These are phyloP conservation scores for Leptestheria dahalacensis DNA, from an alignment of 1,140 invertebrate genomes.

Conservation along the genomic window DNA sequence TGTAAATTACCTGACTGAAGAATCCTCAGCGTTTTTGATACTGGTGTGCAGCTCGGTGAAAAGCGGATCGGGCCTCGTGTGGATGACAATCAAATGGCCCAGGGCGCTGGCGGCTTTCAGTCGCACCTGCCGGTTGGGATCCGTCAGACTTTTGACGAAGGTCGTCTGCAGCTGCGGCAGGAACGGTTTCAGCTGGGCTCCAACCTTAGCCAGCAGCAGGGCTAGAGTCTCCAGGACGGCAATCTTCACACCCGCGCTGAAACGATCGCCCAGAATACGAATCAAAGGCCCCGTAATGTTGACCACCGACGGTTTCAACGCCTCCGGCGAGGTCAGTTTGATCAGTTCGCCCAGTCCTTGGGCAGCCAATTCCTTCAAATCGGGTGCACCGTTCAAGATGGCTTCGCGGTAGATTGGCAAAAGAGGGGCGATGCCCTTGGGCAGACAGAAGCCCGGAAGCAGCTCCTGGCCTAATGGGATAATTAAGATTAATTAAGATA, in stretches of 20 bases:
- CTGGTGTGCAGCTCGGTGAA: slow-evolving; percentile 79
- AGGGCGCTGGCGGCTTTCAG: slow-evolving; percentile 77
- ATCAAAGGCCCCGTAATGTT: slow-evolving; percentile 95
- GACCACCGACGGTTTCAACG: slow-evolving; percentile 85
- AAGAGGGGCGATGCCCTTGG: slow-evolving; percentile 87
- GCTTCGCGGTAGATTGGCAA: slow-evolving; percentile 90
- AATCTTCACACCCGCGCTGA: slow-evolving; percentile 82
- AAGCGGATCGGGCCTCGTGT: slow-evolving; percentile 69
- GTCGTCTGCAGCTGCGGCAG: slow-evolving; percentile 95
- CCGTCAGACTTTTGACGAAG: slow-evolving; percentile 84
- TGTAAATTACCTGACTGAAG: slow-evolving; percentile 44
- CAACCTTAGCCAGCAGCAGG: slow-evolving; percentile 77
- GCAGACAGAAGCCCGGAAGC: slow-evolving; percentile 86
- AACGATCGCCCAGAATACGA: slow-evolving; percentile 89
- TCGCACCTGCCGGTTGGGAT: slow-evolving; percentile 69
- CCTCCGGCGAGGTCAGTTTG: slow-evolving; percentile 59
- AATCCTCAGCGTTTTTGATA: slow-evolving; percentile 69
- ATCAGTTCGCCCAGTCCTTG: slow-evolving; percentile 87
- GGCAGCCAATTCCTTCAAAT: slow-evolving; percentile 90
- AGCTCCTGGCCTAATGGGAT: slow-evolving; percentile 34
- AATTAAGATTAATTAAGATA: not conserved
- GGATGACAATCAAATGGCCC: slow-evolving; percentile 76
- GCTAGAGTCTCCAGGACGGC: slow-evolving; percentile 89
- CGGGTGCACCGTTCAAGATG: slow-evolving; percentile 81
- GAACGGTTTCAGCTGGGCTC: slow-evolving; percentile 88